Percentiles rank a stretch among this genome's conserved stretches.
These are phyloP conservation scores for Emberiza fucata DNA, from an alignment of 2,113 vertebrate species.

Conservation along the genomic window DNA sequence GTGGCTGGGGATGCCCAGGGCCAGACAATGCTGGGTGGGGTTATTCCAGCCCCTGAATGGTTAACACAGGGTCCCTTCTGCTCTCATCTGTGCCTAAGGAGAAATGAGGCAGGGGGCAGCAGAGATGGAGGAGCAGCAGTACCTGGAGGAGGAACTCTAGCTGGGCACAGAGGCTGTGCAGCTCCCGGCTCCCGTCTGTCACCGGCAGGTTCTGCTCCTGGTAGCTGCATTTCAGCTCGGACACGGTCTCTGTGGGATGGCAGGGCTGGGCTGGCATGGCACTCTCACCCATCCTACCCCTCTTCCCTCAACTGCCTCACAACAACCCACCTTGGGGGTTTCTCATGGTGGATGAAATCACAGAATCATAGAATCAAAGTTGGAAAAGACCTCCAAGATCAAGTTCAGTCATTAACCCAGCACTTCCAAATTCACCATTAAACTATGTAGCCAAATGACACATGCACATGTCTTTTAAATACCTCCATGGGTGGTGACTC, in stretches of 20 bases:
- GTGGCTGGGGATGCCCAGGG: neutral
- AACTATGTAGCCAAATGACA: neutral
- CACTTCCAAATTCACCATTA: neutral
- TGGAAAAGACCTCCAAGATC: neutral
- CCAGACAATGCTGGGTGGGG: accelerated
- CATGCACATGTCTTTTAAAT: neutral
- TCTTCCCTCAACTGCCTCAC: neutral
- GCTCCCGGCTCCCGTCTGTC: conserved; percentile 67
- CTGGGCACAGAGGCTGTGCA: conserved; percentile 74
- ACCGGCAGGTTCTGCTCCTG: conserved; percentile 30
- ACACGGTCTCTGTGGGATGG: conserved; percentile 33
- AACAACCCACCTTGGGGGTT: neutral
- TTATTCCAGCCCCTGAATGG: accelerated
- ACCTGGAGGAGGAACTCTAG: conserved; percentile 79
- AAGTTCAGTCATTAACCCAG: neutral
- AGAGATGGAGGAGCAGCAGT: neutral
- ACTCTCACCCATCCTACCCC: neutral
- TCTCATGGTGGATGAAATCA: neutral
- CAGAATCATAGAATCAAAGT: neutral
- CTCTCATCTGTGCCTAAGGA: neutral
- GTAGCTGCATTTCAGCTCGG: conserved; percentile 43
- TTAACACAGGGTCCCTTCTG: neutral
- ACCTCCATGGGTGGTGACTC: neutral
- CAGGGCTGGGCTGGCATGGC: neutral
- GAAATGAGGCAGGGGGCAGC: neutral